These are phyloP conservation scores for Premnoplex brunnescens DNA, from an alignment of 2,797 vertebrate species.

Conservation along the genomic window DNA sequence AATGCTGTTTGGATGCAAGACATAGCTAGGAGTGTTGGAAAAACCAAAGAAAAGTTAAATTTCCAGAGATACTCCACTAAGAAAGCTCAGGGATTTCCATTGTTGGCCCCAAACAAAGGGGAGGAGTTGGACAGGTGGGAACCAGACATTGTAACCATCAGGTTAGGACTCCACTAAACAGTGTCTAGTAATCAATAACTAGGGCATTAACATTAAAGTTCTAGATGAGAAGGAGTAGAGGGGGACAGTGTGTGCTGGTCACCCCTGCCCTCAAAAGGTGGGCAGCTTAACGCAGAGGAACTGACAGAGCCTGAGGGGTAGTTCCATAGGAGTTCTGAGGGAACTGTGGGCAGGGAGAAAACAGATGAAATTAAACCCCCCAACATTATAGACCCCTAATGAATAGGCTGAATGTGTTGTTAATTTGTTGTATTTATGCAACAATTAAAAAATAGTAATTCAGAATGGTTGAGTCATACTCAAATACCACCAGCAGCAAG, in stretches of 20 bases:
- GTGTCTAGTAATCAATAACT: background rate
- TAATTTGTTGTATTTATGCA: background rate
- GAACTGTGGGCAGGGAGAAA: background rate
- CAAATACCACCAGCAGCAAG: background rate
- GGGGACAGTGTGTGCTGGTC: background rate
- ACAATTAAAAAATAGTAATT: background rate
- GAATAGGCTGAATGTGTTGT: background rate
- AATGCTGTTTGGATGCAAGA: background rate
- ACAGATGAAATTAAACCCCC: rapidly evolving
- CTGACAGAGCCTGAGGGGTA: background rate
- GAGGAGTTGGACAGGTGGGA: background rate
- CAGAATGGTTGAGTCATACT: background rate
- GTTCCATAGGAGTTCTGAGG: background rate
- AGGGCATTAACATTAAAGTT: background rate
- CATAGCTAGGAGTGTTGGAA: background rate
- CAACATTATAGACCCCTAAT: background rate
- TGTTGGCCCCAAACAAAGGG: background rate
- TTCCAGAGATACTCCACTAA: background rate
- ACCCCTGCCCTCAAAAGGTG: background rate
- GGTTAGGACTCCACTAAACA: background rate
- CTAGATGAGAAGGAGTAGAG: background rate
- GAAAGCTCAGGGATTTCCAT: background rate
- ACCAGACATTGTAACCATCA: background rate
- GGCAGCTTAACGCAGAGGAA: background rate
- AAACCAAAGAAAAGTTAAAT: background rate